Percentiles rank a stretch among this genome's conserved stretches.
phyloP scores from a whole-genome alignment of 2,113 vertebrate species.

The Boulengeromyrus knoepffleri region DNA sequence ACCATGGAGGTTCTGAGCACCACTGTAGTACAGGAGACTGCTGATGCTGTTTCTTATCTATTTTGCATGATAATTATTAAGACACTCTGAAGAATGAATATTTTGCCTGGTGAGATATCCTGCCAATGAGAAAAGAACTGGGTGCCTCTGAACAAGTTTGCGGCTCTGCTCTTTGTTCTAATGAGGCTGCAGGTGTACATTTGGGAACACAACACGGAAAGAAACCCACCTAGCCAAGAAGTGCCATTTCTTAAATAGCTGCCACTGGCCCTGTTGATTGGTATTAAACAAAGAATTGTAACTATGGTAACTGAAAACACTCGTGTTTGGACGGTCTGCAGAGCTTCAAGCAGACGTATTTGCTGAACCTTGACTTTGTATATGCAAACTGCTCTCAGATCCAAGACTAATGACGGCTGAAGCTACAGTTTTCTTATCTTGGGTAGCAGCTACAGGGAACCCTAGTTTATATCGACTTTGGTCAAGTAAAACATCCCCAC shows the following conservation, averaged over 20 bases:
- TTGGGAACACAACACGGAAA: not conserved
- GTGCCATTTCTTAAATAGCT: not conserved
- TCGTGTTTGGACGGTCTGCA: not conserved
- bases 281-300: not conserved
- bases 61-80: not conserved
- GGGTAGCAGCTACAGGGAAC: not conserved
- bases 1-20: not conserved
- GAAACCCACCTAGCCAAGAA: not conserved
- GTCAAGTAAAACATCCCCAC: not conserved
- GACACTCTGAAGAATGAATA: not conserved
- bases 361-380: not conserved
- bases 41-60: not conserved
- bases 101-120: not conserved
- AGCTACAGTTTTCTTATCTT: not conserved
- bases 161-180: not conserved
- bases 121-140: not conserved
- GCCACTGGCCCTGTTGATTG: not conserved
- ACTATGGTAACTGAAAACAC: not conserved
- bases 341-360: not conserved
- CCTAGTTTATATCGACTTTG: not conserved
- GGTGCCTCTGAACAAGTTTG: not conserved
- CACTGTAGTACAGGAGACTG: not conserved
- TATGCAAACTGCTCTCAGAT: not conserved
- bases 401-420: not conserved
- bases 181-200: not conserved